phyloP scores from a whole-genome alignment of 1,140 invertebrate species.

The Antheraea pernyi region DNA sequence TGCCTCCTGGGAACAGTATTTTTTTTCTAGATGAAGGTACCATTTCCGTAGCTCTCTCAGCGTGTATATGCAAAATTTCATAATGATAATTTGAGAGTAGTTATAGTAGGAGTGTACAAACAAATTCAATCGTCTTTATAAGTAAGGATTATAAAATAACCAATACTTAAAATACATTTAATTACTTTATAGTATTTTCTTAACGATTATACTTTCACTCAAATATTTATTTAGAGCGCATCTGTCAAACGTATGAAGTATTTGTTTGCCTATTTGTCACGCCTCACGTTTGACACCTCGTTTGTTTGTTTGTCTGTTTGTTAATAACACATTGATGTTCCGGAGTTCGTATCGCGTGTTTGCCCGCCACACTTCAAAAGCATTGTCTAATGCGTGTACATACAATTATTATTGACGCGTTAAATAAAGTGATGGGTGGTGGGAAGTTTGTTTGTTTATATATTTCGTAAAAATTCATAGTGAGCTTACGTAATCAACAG shows the following conservation, averaged over 20 bases:
- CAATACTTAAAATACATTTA: too few relatives aligned
- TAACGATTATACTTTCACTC: conserved; percentile 7
- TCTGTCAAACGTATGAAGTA: background rate
- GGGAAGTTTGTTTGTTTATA: conserved; percentile 1
- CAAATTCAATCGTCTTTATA: too few relatives aligned
- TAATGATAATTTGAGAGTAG: too few relatives aligned
- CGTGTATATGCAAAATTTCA: too few relatives aligned
- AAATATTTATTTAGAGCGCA: conserved; percentile 19
- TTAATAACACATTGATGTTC: conserved; percentile 10
- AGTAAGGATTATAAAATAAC: too few relatives aligned
- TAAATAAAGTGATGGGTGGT: conserved; percentile 8
- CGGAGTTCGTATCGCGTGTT: background rate
- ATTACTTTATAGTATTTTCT: conserved; percentile 4
- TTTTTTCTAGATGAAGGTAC: too few relatives aligned
- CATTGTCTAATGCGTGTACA: conserved; percentile 4
- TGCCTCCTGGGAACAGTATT: too few relatives aligned
- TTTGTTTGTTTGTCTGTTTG: conserved; percentile 5
- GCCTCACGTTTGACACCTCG: conserved; percentile 9
- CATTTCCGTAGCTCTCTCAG: too few relatives aligned
- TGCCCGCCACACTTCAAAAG: background rate
- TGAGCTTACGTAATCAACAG: background rate
- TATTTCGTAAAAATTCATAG: background rate
- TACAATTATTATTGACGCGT: conserved; percentile 9
- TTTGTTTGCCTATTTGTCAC: conserved; percentile 13
- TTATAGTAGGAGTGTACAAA: too few relatives aligned